phyloP scores from a whole-genome alignment of 2,113 vertebrate genomes.

The Malaclemys terrapin region DNA sequence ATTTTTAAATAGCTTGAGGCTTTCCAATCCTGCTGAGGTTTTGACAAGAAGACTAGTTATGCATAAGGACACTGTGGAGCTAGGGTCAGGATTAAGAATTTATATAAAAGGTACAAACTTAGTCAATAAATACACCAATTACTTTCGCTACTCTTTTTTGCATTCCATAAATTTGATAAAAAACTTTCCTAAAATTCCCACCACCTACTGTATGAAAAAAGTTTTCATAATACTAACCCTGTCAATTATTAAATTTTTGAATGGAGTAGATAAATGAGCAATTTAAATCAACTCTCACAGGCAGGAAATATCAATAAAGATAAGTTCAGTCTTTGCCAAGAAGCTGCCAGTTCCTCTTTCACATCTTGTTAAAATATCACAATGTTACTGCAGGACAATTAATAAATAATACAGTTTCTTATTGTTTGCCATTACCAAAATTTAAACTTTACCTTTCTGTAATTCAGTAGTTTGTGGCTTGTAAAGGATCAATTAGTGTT shows the following conservation, averaged over 20 bases:
- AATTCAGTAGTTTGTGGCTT: background rate
- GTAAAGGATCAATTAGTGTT: no score
- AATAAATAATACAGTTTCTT: background rate
- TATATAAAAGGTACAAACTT: background rate
- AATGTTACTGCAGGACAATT: background rate
- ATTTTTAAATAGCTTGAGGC: background rate
- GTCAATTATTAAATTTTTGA: background rate
- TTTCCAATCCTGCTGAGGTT: background rate
- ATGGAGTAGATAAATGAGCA: background rate
- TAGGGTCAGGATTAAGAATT: background rate
- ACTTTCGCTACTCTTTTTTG: background rate
- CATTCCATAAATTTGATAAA: background rate
- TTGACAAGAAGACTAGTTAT: background rate
- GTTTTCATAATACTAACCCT: background rate
- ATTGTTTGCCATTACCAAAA: background rate
- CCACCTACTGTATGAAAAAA: fast-evolving
- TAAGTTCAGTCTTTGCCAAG: background rate
- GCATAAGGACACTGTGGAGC: background rate
- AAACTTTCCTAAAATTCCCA: background rate
- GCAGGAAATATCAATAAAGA: background rate
- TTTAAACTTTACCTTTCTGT: constrained; percentile 18
- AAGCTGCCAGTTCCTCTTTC: background rate
- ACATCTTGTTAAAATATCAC: background rate
- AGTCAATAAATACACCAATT: background rate
- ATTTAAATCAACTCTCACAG: background rate